Percentiles rank a stretch among this genome's conserved stretches.
Conservation (phyloP, 2,888 invertebrate genomes). For the Clitarchus hookeri region DNA sequence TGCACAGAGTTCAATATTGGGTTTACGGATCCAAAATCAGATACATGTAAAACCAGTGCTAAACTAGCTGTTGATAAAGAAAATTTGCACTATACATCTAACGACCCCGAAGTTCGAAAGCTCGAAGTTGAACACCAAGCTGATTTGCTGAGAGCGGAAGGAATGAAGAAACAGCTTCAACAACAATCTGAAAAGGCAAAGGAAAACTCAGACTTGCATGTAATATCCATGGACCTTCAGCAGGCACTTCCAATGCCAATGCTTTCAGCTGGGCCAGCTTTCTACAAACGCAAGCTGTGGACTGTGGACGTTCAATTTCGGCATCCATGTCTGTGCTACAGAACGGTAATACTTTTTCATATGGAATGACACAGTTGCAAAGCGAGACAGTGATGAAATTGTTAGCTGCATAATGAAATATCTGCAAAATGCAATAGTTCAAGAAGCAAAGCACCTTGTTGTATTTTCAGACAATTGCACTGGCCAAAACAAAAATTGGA, state of each 20-base stretch:
- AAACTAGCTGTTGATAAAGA: neutral
- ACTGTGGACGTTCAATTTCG: slow-evolving; percentile 3
- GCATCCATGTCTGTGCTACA: neutral
- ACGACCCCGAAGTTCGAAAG: neutral
- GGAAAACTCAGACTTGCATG: neutral
- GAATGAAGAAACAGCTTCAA: no score
- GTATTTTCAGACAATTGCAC: no score
- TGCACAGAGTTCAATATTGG: neutral
- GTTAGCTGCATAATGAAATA: neutral
- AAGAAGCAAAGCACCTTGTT: no score
- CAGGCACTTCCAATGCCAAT: neutral
- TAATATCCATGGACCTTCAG: neutral
- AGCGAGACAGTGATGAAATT: neutral
- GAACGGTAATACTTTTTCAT: neutral
- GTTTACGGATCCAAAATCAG: neutral
- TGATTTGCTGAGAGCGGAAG: neutral
- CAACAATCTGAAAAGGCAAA: no score
- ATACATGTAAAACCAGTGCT: neutral
- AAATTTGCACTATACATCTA: neutral
- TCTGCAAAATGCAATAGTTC: neutral
- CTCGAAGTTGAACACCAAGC: neutral
- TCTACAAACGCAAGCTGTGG: slow-evolving; percentile 17
- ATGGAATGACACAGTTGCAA: slow-evolving; percentile 12
- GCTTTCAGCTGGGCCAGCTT: neutral
- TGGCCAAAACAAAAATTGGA: no score